A percentile compares a stretch with the other conserved stretches of the same genome.
phyloP scores from a whole-genome alignment of 2,113 vertebrate species.

The Thermophis baileyi region DNA sequence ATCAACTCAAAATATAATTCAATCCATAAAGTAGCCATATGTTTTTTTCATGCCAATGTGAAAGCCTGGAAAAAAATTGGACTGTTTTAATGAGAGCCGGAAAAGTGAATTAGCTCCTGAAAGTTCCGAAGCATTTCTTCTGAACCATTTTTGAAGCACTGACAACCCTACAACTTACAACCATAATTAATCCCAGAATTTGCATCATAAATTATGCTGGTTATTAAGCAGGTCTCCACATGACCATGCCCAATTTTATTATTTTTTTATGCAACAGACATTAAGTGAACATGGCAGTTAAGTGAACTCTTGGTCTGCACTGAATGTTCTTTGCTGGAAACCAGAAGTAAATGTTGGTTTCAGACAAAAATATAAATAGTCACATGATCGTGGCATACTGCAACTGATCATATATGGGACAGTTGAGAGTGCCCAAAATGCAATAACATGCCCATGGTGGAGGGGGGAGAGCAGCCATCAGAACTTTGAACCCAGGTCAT shows the following conservation, averaged over 20 bases:
- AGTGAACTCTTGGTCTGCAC: neutral
- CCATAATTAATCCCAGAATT: neutral
- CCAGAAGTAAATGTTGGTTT: neutral
- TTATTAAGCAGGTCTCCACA: neutral
- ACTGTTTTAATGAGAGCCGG: neutral
- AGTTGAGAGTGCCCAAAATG: neutral
- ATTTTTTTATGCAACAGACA: neutral
- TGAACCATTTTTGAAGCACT: neutral
- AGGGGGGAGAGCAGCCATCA: neutral
- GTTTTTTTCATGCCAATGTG: neutral
- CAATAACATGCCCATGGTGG: neutral
- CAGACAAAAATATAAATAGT: neutral
- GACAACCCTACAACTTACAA: neutral
- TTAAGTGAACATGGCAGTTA: neutral
- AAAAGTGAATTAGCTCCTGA: neutral
- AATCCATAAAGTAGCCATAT: neutral
- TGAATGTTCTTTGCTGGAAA: neutral
- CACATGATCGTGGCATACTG: neutral
- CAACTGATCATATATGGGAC: neutral
- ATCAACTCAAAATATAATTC: neutral
- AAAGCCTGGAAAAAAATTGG: neutral
- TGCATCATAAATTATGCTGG: neutral
- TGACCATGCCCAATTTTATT: neutral
- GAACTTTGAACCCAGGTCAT: neutral
- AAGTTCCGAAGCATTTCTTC: neutral